These are phyloP conservation scores for Corynorhinus townsendii DNA, from an alignment of 2,113 vertebrate species.

Conservation along the genomic window DNA sequence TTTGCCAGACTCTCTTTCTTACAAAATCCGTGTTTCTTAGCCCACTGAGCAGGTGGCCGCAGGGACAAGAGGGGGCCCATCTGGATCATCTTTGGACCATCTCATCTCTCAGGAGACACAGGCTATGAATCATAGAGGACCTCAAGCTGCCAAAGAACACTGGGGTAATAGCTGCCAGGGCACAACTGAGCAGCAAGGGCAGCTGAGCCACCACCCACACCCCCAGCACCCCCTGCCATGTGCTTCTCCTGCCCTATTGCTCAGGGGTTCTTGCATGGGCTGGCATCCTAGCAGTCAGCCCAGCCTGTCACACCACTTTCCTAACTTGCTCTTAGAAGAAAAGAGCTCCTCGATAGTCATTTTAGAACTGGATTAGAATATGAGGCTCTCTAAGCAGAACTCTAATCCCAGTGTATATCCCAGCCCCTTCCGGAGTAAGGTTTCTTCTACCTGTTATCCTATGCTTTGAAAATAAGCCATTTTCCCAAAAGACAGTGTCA, in stretches of 20 bases:
- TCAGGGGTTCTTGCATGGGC: accelerated
- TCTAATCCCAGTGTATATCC: not conserved
- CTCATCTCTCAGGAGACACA: not conserved
- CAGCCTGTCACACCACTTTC: not conserved
- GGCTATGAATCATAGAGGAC: not conserved
- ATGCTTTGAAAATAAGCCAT: not conserved
- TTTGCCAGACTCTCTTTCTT: not conserved
- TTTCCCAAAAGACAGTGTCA: not conserved
- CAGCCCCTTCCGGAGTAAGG: not conserved
- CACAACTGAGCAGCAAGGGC: not conserved
- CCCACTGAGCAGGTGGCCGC: not conserved
- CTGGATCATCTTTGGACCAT: not conserved
- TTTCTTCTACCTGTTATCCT: not conserved
- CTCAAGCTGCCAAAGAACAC: not conserved
- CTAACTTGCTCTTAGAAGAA: not conserved
- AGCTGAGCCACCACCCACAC: not conserved
- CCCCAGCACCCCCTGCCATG: not conserved
- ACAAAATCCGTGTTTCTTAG: not conserved
- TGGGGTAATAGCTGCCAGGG: too few relatives aligned
- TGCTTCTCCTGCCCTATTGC: not conserved
- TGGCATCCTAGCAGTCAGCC: not conserved
- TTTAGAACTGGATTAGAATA: not conserved
- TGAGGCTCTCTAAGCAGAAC: not conserved
- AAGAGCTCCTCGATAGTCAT: not conserved
- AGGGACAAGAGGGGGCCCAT: not conserved